These are phyloP conservation scores for Dasyurus viverrinus DNA, from an alignment of 2,113 vertebrate genomes.

Conservation along the genomic window DNA sequence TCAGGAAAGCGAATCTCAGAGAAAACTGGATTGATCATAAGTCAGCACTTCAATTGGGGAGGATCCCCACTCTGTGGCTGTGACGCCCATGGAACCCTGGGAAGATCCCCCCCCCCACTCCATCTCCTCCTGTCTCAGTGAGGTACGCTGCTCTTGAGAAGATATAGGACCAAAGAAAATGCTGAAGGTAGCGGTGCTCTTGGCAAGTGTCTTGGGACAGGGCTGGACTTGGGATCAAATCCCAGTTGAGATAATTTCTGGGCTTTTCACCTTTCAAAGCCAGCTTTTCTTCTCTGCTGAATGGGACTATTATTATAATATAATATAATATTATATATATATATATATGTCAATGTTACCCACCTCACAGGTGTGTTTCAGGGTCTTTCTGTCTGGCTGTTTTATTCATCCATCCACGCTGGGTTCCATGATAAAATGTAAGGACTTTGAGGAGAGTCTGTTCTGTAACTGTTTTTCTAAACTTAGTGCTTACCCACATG, in stretches of 20 bases:
- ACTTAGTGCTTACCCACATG: neutral
- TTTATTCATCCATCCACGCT: neutral
- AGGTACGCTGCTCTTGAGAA: neutral
- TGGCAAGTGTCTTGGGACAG: neutral
- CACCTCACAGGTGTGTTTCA: neutral
- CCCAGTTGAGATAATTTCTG: neutral
- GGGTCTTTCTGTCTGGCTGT: neutral
- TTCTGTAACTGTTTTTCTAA: neutral
- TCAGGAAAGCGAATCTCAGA: neutral
- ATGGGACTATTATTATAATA: neutral
- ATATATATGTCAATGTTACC: neutral
- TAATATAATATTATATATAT: no score
- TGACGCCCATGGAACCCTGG: neutral
- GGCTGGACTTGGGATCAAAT: neutral
- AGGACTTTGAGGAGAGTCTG: neutral
- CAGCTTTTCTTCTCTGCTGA: neutral
- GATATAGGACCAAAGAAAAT: neutral
- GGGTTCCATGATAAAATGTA: neutral
- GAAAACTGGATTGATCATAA: no score
- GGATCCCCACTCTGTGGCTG: neutral
- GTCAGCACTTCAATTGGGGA: neutral
- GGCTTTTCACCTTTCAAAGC: neutral
- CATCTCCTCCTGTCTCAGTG: neutral
- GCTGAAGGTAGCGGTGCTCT: neutral
- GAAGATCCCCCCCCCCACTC: neutral